Evolutionary conservation across 92 coral and sea anemone species (phyloP), one percentile per base, ranked within the genome.

Genomic region (Pocillopora meandrina): DNA sequence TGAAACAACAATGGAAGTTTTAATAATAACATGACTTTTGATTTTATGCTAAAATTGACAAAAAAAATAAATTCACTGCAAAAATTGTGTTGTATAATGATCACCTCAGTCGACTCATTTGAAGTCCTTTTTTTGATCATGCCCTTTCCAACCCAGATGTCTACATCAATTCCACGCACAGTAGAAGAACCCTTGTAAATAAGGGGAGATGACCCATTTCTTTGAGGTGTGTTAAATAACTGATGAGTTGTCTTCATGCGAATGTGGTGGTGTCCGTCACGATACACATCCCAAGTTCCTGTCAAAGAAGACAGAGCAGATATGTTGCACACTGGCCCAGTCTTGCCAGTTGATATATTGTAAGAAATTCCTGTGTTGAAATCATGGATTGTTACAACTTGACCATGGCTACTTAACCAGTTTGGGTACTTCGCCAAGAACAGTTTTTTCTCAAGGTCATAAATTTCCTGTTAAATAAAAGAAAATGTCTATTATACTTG

Each of bases 101-200:
- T 11, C 23, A 83, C 86, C 86, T 83, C 80, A 62, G 13, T 0
- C 1, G 80, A 59, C 55, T 31, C 26, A 65, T 83, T 83, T 61
- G 10, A n/a, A n/a, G 9, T 61, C 7, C 61, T 63, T 18, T 3
- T 10, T 62, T 42, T 47, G 23, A 10, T 9, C 18, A 10, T 12
- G 18, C 20, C 55, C 57, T 83, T 74, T 3, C 73, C 65, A 52
- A 74, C 76, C 97, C 97, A 93, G 79, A 93, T 91, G 73, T 93
- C 97, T 2, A 93, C 84, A 64, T 56, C 87, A 57, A 93, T 87
- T 12, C 93, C 95, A 76, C 97, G 92, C 33, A 91, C 93, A 57
- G 77, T 80, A 21, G 91, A 58, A 16, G 88, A 59, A 2, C 97
- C 97, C 15, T 72, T 86, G 72, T 93, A 93, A 7, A 92, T 69